A percentile compares a stretch with the other conserved stretches of the same genome.
These are phyloP conservation scores for Euplexia lucipara DNA, from an alignment of 2,888 invertebrate species.

Conservation along the genomic window DNA sequence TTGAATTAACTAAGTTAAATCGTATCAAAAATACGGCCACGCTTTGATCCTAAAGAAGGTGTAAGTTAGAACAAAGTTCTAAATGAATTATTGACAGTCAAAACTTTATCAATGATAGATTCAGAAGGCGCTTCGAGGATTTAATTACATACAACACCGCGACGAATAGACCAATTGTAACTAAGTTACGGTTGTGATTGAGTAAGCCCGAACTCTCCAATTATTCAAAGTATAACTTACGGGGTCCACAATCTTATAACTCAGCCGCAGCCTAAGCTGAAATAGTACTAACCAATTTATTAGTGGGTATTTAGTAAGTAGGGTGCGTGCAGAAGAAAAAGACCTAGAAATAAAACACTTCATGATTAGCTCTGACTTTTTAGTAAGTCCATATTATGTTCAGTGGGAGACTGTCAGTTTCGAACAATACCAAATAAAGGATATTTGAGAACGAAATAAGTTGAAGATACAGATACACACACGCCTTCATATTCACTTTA, in stretches of 20 bases:
- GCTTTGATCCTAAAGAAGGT: slow-evolving; percentile 43
- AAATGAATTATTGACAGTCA: slow-evolving; percentile 60
- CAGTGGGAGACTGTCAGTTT: too few relatives aligned
- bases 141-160: slow-evolving; percentile 62
- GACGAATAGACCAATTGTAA: slow-evolving; percentile 60
- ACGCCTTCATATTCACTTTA: too few relatives aligned
- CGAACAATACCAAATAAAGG: too few relatives aligned
- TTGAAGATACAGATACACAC: too few relatives aligned
- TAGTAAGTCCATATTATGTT: too few relatives aligned
- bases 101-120: slow-evolving; percentile 59
- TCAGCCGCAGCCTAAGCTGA: slow-evolving; percentile 20
- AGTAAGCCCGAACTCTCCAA: slow-evolving; percentile 57
- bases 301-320: not conserved
- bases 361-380: too few relatives aligned
- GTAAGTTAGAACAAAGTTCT: slow-evolving; percentile 42
- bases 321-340: not conserved
- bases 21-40: slow-evolving; percentile 27
- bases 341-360: too few relatives aligned
- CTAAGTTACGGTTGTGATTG: slow-evolving; percentile 63
- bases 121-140: slow-evolving; percentile 57
- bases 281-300: slow-evolving; percentile 22
- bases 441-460: too few relatives aligned
- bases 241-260: slow-evolving; percentile 43
- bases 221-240: slow-evolving; percentile 61
- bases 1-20: slow-evolving; percentile 25